Evolutionary conservation across 2,888 invertebrate genomes (phyloP).

Genomic region (Brachyopa scutellaris): DNA sequence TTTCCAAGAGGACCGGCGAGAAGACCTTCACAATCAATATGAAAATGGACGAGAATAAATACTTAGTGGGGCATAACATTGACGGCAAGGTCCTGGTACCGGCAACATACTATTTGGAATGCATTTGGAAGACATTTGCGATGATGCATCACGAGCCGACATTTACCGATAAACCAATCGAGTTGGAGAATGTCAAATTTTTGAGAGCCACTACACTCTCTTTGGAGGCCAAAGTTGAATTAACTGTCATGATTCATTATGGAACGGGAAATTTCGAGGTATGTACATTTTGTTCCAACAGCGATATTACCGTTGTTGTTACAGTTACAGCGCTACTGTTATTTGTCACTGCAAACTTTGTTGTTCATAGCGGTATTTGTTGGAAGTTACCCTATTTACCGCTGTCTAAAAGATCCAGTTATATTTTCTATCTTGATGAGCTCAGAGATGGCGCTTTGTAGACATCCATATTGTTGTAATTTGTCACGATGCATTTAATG

Average conservation of each 20-base stretch:
- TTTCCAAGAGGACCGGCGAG: conserved; percentile 86
- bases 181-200: conserved; percentile 91
- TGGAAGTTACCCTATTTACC: too few species aligned
- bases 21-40: conserved; percentile 84
- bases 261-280: conserved; percentile 85
- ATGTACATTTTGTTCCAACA: too few species aligned
- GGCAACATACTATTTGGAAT: conserved; percentile 89
- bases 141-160: conserved; percentile 85
- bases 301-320: too few species aligned
- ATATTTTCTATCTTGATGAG: too few species aligned
- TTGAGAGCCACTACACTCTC: conserved; percentile 91
- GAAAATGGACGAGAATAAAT: conserved; percentile 85
- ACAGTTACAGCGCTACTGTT: too few species aligned
- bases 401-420: too few species aligned
- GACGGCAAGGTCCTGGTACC: conserved; percentile 89
- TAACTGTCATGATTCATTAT: conserved; percentile 84
- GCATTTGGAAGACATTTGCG: conserved; percentile 87
- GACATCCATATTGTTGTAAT: too few species aligned
- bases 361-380: too few species aligned
- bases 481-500: too few species aligned
- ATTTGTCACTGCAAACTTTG: too few species aligned
- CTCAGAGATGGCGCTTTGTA: too few species aligned
- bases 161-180: conserved; percentile 87
- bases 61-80: conserved; percentile 90
- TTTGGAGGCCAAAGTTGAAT: conserved; percentile 83